Percentiles rank a stretch among this genome's conserved stretches.
These are phyloP conservation scores for Heterotis niloticus DNA, from an alignment of 2,113 vertebrate species.

Conservation along the genomic window DNA sequence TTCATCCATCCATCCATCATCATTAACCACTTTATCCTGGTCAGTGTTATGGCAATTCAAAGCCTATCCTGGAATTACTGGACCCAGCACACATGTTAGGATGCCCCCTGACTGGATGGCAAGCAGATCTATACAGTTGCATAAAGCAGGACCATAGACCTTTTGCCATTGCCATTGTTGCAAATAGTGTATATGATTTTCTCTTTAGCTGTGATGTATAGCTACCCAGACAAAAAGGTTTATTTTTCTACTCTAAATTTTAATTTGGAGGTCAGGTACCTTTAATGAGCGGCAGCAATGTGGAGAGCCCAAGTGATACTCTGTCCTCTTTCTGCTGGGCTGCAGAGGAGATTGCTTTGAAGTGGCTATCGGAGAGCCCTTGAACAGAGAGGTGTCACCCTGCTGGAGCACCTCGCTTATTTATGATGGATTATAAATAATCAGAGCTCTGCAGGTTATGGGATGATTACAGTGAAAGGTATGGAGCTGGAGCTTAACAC, in stretches of 20 bases:
- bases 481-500: too few relatives aligned
- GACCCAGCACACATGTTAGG: too few relatives aligned
- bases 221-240: conserved; percentile 46
- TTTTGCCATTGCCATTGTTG: not conserved
- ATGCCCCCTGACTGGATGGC: too few relatives aligned
- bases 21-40: too few relatives aligned
- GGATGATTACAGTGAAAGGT: not conserved
- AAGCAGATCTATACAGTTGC: too few relatives aligned
- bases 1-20: too few relatives aligned
- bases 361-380: conserved; percentile 21
- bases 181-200: conserved; percentile 28
- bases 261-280: conserved; percentile 42
- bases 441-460: not conserved
- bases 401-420: not conserved
- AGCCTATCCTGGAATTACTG: too few relatives aligned
- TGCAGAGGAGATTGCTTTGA: not conserved
- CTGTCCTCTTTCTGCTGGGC: not conserved
- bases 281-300: conserved; percentile 19
- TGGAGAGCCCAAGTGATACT: not conserved
- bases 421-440: not conserved
- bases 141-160: too few relatives aligned
- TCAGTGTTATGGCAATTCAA: too few relatives aligned
- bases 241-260: conserved; percentile 46
- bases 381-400: not conserved
- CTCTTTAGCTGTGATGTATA: conserved; percentile 34